Conservation (phyloP, 2,797 vertebrate species). For the Takifugu rubripes region DNA sequence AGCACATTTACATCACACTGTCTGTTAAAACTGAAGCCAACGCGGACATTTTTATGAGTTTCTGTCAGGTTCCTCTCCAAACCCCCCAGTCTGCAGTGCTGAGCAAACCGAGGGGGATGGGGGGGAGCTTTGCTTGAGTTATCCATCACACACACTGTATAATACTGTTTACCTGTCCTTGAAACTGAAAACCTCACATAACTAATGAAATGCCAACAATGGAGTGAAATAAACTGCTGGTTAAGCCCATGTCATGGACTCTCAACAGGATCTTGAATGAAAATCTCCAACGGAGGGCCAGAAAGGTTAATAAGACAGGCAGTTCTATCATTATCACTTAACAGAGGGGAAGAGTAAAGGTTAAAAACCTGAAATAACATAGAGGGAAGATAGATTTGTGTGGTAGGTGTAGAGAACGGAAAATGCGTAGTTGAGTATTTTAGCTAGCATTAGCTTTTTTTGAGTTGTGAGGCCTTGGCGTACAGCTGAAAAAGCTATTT, state of each 20-base stretch:
- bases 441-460: too few species aligned
- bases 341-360: constrained; percentile 11
- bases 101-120: constrained; percentile 3
- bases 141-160: constrained; percentile 25
- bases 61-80: constrained; percentile 12
- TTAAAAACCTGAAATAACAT: too few species aligned
- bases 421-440: too few species aligned
- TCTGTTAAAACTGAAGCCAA: constrained; percentile 1
- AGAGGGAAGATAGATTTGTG: too few species aligned
- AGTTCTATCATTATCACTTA: constrained; percentile 25
- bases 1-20: constrained; percentile 3
- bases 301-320: constrained; percentile 32
- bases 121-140: constrained; percentile 12
- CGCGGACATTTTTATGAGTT: constrained; percentile 10
- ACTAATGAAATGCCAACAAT: constrained; percentile 44
- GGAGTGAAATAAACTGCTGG: constrained; percentile 35
- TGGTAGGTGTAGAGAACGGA: too few species aligned
- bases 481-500: too few species aligned
- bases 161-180: constrained; percentile 36
- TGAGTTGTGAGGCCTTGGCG: too few species aligned
- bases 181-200: constrained; percentile 39
- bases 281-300: constrained; percentile 29
- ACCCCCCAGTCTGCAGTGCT: constrained; percentile 6
- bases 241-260: constrained; percentile 48
- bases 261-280: constrained; percentile 36